Evolutionary conservation across 2,113 vertebrate genomes (phyloP).

Genomic region (Sylvietta virens): DNA sequence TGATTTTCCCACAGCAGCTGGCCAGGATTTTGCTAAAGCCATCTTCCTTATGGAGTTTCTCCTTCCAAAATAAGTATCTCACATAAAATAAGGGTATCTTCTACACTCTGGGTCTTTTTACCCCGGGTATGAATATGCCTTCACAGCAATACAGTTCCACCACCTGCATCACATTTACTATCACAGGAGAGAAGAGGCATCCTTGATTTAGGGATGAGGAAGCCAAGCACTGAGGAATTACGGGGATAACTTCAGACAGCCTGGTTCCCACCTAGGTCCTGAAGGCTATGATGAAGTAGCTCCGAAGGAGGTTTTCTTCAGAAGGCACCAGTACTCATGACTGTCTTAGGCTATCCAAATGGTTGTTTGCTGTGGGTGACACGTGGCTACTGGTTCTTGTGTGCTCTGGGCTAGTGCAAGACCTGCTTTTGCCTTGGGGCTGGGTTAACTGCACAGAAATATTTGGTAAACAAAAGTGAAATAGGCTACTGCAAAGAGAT

Average conservation of each 20-base stretch:
- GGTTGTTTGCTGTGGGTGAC: not conserved
- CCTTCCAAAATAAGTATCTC: not conserved
- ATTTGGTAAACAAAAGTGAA: not conserved
- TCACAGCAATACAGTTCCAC: not conserved
- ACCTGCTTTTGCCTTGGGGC: not conserved
- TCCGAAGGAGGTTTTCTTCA: not conserved
- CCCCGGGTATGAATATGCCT: not conserved
- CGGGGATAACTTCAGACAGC: not conserved
- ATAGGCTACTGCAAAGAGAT: not conserved
- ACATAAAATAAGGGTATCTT: not conserved
- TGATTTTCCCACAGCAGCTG: not conserved
- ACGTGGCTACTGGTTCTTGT: accelerated
- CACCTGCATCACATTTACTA: not conserved
- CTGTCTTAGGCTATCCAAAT: not conserved
- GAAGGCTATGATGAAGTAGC: not conserved
- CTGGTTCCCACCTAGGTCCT: not conserved
- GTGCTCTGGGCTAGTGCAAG: not conserved
- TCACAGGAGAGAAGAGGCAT: not conserved
- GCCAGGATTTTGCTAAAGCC: not conserved
- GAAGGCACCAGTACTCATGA: not conserved
- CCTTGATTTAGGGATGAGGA: not conserved
- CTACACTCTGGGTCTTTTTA: not conserved
- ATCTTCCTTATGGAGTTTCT: not conserved
- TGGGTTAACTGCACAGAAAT: not conserved
- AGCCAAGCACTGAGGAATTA: not conserved